Conservation (phyloP, 23 tunicate genomes). For the Corella eumyota region DNA sequence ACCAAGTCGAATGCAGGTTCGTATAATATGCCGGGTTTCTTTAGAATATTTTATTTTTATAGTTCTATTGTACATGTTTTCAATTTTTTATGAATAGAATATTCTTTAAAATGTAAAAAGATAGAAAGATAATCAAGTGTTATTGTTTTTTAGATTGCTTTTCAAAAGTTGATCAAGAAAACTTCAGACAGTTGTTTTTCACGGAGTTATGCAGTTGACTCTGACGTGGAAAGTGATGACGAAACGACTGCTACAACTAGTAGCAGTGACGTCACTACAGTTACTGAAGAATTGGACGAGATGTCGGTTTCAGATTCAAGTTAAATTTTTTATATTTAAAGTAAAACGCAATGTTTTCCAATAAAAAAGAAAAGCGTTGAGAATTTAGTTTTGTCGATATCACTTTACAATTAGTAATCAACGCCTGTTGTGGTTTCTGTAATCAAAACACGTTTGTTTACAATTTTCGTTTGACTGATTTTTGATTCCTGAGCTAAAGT, state of each 20-base stretch:
- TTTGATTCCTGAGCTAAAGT: too few species aligned
- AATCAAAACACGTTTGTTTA: too few species aligned
- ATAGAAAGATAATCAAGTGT: background rate
- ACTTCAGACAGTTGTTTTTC: slow-evolving; percentile 82
- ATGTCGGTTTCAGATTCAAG: slow-evolving; percentile 13
- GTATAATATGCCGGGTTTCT: background rate
- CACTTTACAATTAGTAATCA: too few species aligned
- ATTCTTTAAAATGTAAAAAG: background rate
- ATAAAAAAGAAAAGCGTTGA: too few species aligned
- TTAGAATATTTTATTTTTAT: background rate
- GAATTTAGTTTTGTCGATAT: too few species aligned
- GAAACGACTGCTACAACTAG: background rate
- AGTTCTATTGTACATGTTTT: too few species aligned
- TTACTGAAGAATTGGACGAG: slow-evolving; percentile 6
- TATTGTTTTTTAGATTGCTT: slow-evolving; percentile 15
- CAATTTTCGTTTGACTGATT: too few species aligned
- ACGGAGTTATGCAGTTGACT: slow-evolving; percentile 54
- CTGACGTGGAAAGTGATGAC: slow-evolving; percentile 19
- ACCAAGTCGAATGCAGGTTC: slow-evolving; percentile 63
- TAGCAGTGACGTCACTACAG: slow-evolving; percentile 7
- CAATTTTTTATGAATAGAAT: too few species aligned
- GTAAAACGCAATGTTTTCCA: too few species aligned
- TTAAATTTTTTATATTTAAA: too few species aligned
- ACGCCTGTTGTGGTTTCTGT: too few species aligned
- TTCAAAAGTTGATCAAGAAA: slow-evolving; percentile 61